Percentiles rank a stretch among this genome's conserved stretches.
Evolutionary conservation across 2,888 invertebrate species (phyloP).

Genomic region (Lycocerus yunnanus): DNA sequence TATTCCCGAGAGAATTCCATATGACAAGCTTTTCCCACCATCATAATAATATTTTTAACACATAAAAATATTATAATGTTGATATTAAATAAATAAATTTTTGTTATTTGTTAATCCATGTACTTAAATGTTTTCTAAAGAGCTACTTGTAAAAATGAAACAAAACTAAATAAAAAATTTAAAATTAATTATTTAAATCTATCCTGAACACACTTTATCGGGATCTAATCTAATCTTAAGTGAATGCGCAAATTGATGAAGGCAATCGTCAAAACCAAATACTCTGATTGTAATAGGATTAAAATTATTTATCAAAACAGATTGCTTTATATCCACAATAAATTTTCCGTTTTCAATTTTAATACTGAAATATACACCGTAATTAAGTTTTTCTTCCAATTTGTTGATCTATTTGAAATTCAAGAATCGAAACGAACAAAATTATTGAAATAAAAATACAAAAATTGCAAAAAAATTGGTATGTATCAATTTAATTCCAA

Average conservation of each 20-base stretch:
- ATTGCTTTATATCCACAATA: constrained; percentile 9
- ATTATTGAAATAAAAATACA: no score
- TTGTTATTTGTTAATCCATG: neutral
- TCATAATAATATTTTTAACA: neutral
- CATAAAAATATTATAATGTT: neutral
- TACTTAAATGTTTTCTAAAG: no score
- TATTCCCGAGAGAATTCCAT: neutral
- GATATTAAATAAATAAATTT: neutral
- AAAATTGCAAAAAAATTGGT: no score
- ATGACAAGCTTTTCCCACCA: neutral
- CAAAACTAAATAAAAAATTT: neutral
- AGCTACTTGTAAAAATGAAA: no score
- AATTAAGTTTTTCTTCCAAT: neutral
- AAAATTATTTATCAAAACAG: constrained; percentile 17
- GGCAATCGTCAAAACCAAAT: constrained; percentile 17
- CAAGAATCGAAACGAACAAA: no score
- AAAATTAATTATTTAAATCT: neutral
- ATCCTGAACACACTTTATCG: constrained; percentile 13
- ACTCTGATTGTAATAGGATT: constrained; percentile 10
- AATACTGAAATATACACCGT: neutral
- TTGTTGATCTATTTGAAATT: neutral
- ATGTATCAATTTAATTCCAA: neutral
- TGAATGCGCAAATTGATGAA: constrained; percentile 20
- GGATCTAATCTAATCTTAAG: constrained; percentile 11
- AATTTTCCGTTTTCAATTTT: constrained; percentile 5